A percentile compares a stretch with the other conserved stretches of the same genome.
phyloP scores from a whole-genome alignment of 2,888 invertebrate genomes.

The Rhimphoctona megacephalus region DNA sequence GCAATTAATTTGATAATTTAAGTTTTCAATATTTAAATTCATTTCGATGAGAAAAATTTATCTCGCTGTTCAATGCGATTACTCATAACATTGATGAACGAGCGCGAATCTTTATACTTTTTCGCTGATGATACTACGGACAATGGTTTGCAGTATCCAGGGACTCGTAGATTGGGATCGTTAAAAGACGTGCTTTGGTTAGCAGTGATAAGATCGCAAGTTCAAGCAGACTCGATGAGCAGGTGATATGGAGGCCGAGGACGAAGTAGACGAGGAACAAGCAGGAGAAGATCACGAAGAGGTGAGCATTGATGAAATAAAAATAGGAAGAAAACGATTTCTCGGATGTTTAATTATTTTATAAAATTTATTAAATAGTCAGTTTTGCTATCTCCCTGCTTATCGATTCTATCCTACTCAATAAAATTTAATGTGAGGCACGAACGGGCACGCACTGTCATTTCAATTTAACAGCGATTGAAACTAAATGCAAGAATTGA shows the following conservation, averaged over 20 bases:
- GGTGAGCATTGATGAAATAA: slow-evolving; percentile 61
- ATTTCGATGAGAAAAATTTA: neutral
- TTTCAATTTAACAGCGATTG: neutral
- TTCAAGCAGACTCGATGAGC: slow-evolving; percentile 64
- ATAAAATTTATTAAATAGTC: neutral
- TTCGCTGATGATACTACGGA: slow-evolving; percentile 28
- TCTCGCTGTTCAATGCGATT: neutral
- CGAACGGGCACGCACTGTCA: neutral
- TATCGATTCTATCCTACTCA: neutral
- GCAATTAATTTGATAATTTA: no score
- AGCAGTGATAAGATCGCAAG: slow-evolving; percentile 63
- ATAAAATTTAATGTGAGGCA: neutral
- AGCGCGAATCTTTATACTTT: neutral
- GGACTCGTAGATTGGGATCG: slow-evolving; percentile 61
- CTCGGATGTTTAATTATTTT: neutral
- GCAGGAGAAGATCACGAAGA: slow-evolving; percentile 78
- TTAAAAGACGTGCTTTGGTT: slow-evolving; percentile 53
- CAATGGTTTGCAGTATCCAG: slow-evolving; percentile 38
- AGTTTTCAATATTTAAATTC: neutral
- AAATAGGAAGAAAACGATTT: neutral
- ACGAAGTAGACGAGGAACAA: slow-evolving; percentile 83
- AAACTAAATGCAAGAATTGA: neutral
- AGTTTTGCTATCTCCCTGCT: neutral
- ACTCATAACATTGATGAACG: neutral
- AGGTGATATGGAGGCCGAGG: slow-evolving; percentile 84